These are phyloP conservation scores for Microtus richardsoni DNA, from an alignment of 2,113 vertebrate genomes.

Conservation along the genomic window DNA sequence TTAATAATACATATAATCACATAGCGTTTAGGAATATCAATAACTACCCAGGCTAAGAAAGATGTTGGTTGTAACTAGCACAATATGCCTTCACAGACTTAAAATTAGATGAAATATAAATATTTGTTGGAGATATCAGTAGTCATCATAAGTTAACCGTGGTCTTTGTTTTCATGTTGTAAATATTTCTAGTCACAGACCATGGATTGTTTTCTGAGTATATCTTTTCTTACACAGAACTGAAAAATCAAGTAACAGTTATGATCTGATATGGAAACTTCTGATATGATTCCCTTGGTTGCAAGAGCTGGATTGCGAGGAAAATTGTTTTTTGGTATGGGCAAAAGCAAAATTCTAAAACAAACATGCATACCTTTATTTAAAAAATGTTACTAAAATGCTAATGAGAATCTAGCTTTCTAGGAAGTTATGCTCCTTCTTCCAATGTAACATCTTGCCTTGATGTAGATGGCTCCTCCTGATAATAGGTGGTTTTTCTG, in stretches of 20 bases:
- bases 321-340: background rate
- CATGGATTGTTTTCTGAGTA: background rate
- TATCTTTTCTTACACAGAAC: background rate
- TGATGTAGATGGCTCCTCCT: background rate
- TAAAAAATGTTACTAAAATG: background rate
- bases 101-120: conserved; percentile 4
- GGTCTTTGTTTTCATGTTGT: background rate
- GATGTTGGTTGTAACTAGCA: background rate
- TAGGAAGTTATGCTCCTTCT: background rate
- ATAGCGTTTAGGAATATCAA: background rate
- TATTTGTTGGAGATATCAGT: background rate
- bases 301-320: background rate
- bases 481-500: background rate
- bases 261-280: background rate
- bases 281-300: background rate
- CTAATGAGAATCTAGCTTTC: background rate
- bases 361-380: background rate
- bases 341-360: background rate
- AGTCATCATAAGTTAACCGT: background rate
- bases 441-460: background rate
- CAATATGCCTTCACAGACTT: background rate
- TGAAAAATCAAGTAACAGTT: conserved; percentile 14
- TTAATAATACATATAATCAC: background rate
- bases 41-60: conserved; percentile 25
- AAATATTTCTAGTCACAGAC: conserved; percentile 11